These are phyloP conservation scores for Dasysyrphus albostriatus DNA, from an alignment of 2,888 invertebrate genomes.

Conservation along the genomic window DNA sequence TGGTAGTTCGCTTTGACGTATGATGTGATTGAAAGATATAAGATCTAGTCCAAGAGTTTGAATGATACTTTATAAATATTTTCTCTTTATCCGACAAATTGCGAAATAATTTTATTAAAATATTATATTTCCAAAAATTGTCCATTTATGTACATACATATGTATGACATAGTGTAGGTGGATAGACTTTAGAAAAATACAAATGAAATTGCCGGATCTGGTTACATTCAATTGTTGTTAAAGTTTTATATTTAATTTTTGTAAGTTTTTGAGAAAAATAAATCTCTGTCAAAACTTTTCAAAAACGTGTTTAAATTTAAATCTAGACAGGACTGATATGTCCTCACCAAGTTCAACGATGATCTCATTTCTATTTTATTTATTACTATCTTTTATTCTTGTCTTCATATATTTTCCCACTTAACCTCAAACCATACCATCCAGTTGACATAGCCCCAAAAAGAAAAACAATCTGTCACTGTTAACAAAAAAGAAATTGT, in stretches of 20 bases:
- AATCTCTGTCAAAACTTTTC: neutral
- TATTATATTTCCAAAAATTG: too few species aligned
- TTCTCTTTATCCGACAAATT: too few species aligned
- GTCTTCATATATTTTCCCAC: neutral
- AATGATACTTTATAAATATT: too few species aligned
- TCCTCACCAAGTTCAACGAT: neutral
- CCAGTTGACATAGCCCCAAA: constrained; percentile 32
- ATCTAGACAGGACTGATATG: neutral
- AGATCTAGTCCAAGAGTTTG: too few species aligned
- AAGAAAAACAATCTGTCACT: constrained; percentile 59
- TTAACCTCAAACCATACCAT: neutral
- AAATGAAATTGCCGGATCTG: too few species aligned
- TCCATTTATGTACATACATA: too few species aligned
- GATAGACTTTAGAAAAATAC: too few species aligned
- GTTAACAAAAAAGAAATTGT: constrained; percentile 23
- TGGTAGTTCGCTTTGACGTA: too few species aligned
- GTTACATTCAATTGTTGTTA: too few species aligned
- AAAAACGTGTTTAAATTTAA: neutral
- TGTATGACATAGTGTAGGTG: too few species aligned
- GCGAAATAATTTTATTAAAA: too few species aligned
- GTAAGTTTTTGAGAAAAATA: neutral
- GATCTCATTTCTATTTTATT: constrained; percentile 1
- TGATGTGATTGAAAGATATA: too few species aligned
- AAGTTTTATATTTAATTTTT: neutral
- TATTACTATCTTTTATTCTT: neutral